phyloP scores from a whole-genome alignment of 1,140 invertebrate species.

The Pseudomyrmex sp. region DNA sequence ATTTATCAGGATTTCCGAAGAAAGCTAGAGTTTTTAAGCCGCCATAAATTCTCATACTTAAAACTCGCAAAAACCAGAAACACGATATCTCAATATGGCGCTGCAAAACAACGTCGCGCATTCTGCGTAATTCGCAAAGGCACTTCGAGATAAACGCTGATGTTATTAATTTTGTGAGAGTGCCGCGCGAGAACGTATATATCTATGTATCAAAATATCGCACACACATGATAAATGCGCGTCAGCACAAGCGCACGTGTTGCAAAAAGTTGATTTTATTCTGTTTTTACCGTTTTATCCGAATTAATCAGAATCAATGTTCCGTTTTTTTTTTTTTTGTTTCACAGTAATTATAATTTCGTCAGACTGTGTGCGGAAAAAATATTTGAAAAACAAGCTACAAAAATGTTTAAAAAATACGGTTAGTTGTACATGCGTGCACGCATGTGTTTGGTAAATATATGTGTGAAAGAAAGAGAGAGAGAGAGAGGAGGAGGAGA shows the following conservation, averaged over 20 bases:
- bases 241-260: not conserved
- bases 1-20: constrained; percentile 86
- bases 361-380: not conserved
- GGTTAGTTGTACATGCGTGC: not conserved
- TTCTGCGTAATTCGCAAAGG: constrained; percentile 21
- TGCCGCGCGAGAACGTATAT: not conserved
- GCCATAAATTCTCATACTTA: constrained; percentile 83
- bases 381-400: not conserved
- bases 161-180: constrained; percentile 25
- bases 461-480: constrained; percentile 59
- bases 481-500: not conserved
- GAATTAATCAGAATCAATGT: constrained; percentile 1
- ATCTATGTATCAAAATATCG: not conserved
- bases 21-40: constrained; percentile 85
- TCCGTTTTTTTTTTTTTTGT: not conserved
- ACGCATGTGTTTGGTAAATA: not conserved
- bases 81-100: constrained; percentile 61
- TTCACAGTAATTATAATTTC: not conserved
- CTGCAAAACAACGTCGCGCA: constrained; percentile 37
- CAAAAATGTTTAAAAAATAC: constrained; percentile 8
- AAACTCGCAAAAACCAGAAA: constrained; percentile 72
- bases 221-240: not conserved
- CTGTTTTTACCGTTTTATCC: not conserved
- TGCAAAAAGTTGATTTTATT: not conserved
- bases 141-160: not conserved